These are phyloP conservation scores for Mesoligia furuncula DNA, from an alignment of 2,888 invertebrate genomes.

Conservation along the genomic window DNA sequence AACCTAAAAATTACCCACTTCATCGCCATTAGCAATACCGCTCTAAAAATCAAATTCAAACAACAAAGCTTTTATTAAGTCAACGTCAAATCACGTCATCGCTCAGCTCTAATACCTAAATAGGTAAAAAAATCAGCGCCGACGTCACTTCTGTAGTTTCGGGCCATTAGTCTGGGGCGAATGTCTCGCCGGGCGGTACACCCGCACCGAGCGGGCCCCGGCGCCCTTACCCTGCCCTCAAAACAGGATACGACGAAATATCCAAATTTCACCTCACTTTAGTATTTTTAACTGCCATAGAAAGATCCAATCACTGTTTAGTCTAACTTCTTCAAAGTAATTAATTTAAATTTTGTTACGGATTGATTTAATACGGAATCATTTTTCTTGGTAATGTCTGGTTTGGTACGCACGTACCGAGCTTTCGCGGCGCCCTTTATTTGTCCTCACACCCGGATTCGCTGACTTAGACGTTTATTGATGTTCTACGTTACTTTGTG, in stretches of 20 bases:
- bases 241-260: constrained; percentile 55
- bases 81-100: constrained; percentile 39
- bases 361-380: neutral
- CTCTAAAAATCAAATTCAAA: constrained; percentile 19
- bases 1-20: neutral
- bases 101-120: constrained; percentile 30
- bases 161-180: constrained; percentile 53
- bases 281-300: constrained; percentile 21
- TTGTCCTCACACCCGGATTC: constrained; percentile 50
- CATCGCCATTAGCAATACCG: neutral
- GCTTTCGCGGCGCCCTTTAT: constrained; percentile 49
- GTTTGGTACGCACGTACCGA: constrained; percentile 31
- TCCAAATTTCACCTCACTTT: constrained; percentile 37
- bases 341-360: constrained; percentile 18
- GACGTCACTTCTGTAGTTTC: constrained; percentile 49
- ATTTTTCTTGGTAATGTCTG: constrained; percentile 21
- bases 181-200: constrained; percentile 67
- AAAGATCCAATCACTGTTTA: neutral
- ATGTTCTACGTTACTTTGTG: constrained; percentile 27
- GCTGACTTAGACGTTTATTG: constrained; percentile 31
- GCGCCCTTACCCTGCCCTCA: constrained; percentile 69
- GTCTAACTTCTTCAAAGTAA: neutral
- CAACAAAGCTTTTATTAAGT: constrained; percentile 40
- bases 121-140: constrained; percentile 50
- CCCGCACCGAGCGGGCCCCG: constrained; percentile 67